A percentile compares a stretch with the other conserved stretches of the same genome.
These are phyloP conservation scores for Synergus japonicus DNA, from an alignment of 2,888 invertebrate genomes.

Conservation along the genomic window DNA sequence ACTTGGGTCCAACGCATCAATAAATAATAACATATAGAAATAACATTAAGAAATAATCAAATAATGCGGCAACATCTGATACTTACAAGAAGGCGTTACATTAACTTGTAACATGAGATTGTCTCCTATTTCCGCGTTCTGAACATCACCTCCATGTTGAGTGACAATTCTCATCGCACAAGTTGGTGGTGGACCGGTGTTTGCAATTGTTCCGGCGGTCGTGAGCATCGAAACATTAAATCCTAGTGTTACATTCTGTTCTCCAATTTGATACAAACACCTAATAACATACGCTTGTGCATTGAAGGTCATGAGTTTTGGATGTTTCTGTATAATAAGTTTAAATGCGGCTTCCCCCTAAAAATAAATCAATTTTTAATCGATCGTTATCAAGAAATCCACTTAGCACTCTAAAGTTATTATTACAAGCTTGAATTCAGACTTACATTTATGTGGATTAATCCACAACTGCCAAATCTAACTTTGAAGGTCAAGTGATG, in stretches of 20 bases:
- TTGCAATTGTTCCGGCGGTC: slow-evolving; percentile 96
- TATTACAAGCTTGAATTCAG: background rate
- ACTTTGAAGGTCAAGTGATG: slow-evolving; percentile 85
- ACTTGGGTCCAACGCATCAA: too few relatives aligned
- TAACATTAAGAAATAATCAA: background rate
- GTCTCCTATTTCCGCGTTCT: slow-evolving; percentile 94
- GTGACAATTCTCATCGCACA: slow-evolving; percentile 95
- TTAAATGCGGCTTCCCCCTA: slow-evolving; percentile 95
- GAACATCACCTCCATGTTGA: slow-evolving; percentile 91
- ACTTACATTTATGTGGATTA: slow-evolving; percentile 93
- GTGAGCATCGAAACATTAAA: slow-evolving; percentile 97
- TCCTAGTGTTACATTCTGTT: slow-evolving; percentile 93
- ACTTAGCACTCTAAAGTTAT: background rate
- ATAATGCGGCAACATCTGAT: background rate
- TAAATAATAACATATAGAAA: too few relatives aligned
- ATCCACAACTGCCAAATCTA: slow-evolving; percentile 93
- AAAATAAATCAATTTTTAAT: slow-evolving; percentile 14
- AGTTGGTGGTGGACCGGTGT: slow-evolving; percentile 95
- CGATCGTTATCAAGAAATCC: background rate
- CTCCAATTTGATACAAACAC: slow-evolving; percentile 96
- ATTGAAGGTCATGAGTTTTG: slow-evolving; percentile 94
- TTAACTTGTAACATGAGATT: slow-evolving; percentile 91
- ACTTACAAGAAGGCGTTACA: slow-evolving; percentile 84
- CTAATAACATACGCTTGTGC: slow-evolving; percentile 98
- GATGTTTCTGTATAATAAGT: slow-evolving; percentile 97